Conservation (phyloP, 2,888 invertebrate species). For the Clanis bilineata region DNA sequence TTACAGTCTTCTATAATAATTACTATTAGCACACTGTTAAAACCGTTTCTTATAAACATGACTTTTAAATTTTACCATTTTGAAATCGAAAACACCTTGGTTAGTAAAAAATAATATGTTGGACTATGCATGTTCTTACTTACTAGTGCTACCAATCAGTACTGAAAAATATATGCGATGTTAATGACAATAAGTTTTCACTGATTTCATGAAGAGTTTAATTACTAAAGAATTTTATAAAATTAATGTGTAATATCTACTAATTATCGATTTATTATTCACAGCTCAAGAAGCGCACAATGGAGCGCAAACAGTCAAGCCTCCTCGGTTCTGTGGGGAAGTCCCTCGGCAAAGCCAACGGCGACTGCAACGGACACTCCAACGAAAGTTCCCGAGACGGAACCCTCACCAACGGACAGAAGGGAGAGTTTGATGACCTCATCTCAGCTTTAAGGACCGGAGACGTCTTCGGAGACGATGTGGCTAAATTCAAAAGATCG, state of each 20-base stretch:
- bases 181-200: background rate
- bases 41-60: no score
- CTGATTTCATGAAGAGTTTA: background rate
- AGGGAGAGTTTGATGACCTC: constrained; percentile 97
- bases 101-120: no score
- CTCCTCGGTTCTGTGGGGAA: constrained; percentile 88
- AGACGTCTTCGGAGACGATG: constrained; percentile 97
- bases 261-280: constrained; percentile 22
- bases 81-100: no score
- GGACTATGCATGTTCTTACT: no score
- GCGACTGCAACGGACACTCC: constrained; percentile 82
- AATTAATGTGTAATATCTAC: background rate
- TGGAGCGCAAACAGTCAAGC: constrained; percentile 93
- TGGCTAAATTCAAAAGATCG: constrained; percentile 90
- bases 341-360: constrained; percentile 84
- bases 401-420: constrained; percentile 73
- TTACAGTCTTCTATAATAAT: no score
- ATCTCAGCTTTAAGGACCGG: constrained; percentile 97
- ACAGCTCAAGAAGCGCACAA: constrained; percentile 91
- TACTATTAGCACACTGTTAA: no score
- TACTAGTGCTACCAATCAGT: no score
- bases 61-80: no score
- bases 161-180: no score
- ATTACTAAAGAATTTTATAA: no score
- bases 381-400: constrained; percentile 62